A percentile compares a stretch with the other conserved stretches of the same genome.
phyloP scores from a whole-genome alignment of 2,888 invertebrate genomes.

The Cephus nigrinus region DNA sequence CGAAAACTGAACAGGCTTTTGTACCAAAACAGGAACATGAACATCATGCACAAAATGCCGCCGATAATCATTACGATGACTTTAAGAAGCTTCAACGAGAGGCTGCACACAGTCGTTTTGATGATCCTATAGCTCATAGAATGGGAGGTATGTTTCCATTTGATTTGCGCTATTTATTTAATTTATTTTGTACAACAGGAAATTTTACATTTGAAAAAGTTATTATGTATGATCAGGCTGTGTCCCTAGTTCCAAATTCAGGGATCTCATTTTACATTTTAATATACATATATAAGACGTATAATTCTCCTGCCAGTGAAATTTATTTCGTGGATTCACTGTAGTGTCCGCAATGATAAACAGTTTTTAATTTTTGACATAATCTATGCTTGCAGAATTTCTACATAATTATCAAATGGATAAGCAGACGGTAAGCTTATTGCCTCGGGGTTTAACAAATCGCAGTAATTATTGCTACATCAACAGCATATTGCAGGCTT shows the following conservation, averaged over 20 bases:
- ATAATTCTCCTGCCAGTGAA: neutral
- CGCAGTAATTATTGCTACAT: conserved; percentile 97
- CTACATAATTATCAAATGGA: conserved; percentile 81
- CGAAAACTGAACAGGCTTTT: neutral
- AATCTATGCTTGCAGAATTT: conserved; percentile 73
- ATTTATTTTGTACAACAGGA: conserved; percentile 1
- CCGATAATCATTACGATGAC: conserved; percentile 16
- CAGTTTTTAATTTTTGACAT: neutral
- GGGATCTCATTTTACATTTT: neutral
- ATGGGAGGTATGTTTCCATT: conserved; percentile 74
- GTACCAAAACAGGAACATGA: conserved; percentile 22
- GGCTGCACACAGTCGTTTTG: conserved; percentile 55
- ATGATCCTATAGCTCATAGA: conserved; percentile 77
- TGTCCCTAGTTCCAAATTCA: neutral
- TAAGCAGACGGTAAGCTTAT: conserved; percentile 81
- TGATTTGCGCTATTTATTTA: conserved; percentile 10
- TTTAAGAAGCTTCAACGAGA: conserved; percentile 22
- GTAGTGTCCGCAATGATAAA: neutral
- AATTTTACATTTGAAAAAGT: neutral
- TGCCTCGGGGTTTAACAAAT: conserved; percentile 92
- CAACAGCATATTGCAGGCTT: conserved; percentile 93
- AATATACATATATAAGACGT: neutral
- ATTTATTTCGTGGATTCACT: neutral
- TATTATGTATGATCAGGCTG: neutral
- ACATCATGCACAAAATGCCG: conserved; percentile 25